phyloP scores from a whole-genome alignment of 2,113 vertebrate species.

The Peromyscus californicus region DNA sequence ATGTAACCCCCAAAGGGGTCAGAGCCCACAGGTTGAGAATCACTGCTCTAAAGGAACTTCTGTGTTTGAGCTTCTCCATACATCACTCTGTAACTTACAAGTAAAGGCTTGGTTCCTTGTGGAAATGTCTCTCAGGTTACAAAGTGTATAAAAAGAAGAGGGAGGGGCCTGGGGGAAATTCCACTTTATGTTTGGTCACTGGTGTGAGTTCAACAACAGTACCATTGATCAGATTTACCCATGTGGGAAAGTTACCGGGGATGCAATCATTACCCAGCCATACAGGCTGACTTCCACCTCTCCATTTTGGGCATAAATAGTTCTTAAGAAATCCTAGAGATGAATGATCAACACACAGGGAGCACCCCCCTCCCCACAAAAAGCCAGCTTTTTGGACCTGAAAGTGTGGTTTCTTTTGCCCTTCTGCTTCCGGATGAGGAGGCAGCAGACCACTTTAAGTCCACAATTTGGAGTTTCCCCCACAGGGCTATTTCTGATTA shows the following conservation, averaged over 20 bases:
- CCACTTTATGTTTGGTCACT: constrained; percentile 66
- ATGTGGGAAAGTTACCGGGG: constrained; percentile 77
- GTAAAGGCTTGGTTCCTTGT: constrained; percentile 77
- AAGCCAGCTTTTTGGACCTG: not conserved
- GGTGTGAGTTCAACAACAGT: constrained; percentile 77
- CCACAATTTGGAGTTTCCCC: not conserved
- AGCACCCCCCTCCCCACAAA: not conserved
- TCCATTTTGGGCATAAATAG: constrained; percentile 83
- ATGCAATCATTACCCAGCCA: constrained; percentile 71
- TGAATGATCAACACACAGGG: constrained; percentile 70
- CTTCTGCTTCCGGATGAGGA: not conserved
- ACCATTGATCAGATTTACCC: constrained; percentile 77
- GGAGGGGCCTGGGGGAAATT: constrained; percentile 60
- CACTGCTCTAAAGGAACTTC: constrained; percentile 66
- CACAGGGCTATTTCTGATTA: not conserved
- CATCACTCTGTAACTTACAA: constrained; percentile 71
- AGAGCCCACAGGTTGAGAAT: not conserved
- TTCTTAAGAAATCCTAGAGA: constrained; percentile 79
- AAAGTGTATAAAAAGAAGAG: constrained; percentile 74
- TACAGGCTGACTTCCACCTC: constrained; percentile 71
- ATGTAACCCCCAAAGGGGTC: not conserved
- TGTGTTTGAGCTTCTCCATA: constrained; percentile 77
- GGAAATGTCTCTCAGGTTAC: constrained; percentile 80
- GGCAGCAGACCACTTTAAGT: not conserved
- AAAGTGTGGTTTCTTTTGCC: not conserved